phyloP scores from a whole-genome alignment of 2,888 invertebrate genomes.

The Leucozona laternaria region DNA sequence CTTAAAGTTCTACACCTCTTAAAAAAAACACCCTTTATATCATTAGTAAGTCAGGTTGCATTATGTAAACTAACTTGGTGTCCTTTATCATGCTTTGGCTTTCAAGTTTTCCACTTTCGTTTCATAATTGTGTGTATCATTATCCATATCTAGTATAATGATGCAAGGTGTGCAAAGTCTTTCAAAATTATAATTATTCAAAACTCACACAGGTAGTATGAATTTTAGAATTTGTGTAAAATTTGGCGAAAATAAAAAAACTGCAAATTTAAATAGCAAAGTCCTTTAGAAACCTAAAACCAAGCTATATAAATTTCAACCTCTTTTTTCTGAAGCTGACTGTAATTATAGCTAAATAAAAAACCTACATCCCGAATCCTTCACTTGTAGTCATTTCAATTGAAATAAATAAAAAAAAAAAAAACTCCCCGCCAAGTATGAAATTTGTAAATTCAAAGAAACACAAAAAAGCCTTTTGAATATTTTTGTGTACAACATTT shows the following conservation, averaged over 20 bases:
- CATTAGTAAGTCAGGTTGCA: no score
- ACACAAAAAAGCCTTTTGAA: slow-evolving; percentile 51
- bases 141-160: neutral
- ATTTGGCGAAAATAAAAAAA: neutral
- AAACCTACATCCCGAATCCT: slow-evolving; percentile 14
- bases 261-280: neutral
- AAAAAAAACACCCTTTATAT: no score
- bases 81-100: no score
- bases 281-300: neutral
- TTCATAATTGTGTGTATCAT: neutral
- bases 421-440: slow-evolving; percentile 12
- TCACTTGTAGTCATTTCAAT: slow-evolving; percentile 55
- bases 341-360: slow-evolving; percentile 6
- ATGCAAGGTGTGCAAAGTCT: neutral
- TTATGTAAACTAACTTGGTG: no score
- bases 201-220: neutral
- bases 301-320: neutral
- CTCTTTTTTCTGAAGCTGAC: slow-evolving; percentile 11
- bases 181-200: slow-evolving; percentile 9
- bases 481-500: slow-evolving; percentile 21
- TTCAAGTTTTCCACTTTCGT: no score
- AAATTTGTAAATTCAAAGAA: slow-evolving; percentile 60
- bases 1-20: no score
- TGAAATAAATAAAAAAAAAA: slow-evolving; percentile 29
- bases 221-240: neutral